phyloP scores from a whole-genome alignment of 2,888 invertebrate species.

The Plutella xylostella region DNA sequence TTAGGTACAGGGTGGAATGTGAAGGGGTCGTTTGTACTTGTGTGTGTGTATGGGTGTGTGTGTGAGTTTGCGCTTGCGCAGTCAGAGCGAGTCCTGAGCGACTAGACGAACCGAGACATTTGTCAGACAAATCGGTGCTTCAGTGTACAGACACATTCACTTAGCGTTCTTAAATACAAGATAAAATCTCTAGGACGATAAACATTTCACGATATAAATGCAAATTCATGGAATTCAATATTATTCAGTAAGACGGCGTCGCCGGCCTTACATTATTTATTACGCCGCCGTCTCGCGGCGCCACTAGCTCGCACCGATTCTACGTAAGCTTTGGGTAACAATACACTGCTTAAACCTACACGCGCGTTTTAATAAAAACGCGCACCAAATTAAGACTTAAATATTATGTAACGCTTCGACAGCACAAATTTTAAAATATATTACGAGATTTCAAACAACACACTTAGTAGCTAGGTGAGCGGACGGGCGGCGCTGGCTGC shows the following conservation, averaged over 20 bases:
- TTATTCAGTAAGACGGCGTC: constrained; percentile 47
- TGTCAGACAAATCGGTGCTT: constrained; percentile 44
- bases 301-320: constrained; percentile 39
- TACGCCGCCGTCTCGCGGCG: constrained; percentile 56
- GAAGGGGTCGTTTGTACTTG: no score
- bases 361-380: constrained; percentile 61
- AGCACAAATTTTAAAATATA: constrained; percentile 54
- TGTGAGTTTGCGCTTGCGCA: no score
- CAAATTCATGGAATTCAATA: constrained; percentile 71
- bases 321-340: constrained; percentile 61
- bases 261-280: constrained; percentile 46
- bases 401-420: constrained; percentile 40
- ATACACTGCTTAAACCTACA: constrained; percentile 52
- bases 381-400: constrained; percentile 52
- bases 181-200: constrained; percentile 67
- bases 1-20: no score
- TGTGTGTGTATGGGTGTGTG: no score
- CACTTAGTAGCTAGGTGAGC: constrained; percentile 41
- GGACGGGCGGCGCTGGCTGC: constrained; percentile 29
- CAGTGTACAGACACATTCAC: constrained; percentile 43
- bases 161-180: constrained; percentile 61
- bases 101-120: constrained; percentile 61
- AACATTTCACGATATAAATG: constrained; percentile 65
- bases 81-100: no score
- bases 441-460: constrained; percentile 69